These are phyloP conservation scores for Galagoides demidoff DNA, from an alignment of 2,797 vertebrate species.

Conservation along the genomic window DNA sequence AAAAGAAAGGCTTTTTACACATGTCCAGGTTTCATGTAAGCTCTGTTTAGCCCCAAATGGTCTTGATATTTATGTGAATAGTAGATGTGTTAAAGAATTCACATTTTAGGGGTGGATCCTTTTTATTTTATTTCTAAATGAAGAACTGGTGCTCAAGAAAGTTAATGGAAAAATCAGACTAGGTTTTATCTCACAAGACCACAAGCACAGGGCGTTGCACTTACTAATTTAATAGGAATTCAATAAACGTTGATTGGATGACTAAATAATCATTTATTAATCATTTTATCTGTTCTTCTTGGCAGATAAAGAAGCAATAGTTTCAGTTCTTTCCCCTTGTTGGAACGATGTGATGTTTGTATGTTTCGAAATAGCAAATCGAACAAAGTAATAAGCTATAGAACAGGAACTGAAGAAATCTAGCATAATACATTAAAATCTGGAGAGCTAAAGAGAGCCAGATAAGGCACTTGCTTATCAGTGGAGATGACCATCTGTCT, in stretches of 20 bases:
- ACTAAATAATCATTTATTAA: neutral
- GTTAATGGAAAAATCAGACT: neutral
- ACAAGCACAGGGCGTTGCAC: neutral
- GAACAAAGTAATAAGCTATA: neutral
- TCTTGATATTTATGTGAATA: neutral
- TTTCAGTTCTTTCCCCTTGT: neutral
- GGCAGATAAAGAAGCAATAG: neutral
- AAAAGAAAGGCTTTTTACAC: neutral
- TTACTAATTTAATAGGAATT: neutral
- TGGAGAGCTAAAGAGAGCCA: neutral
- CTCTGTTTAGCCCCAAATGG: neutral
- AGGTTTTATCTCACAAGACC: neutral
- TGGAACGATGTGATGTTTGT: neutral
- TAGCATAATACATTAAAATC: neutral
- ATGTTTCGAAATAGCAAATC: neutral
- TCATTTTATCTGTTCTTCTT: neutral
- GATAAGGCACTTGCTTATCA: neutral
- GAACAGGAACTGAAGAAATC: slow-evolving; percentile 1
- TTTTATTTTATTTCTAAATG: slow-evolving; percentile 42
- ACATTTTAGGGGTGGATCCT: neutral
- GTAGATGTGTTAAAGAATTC: neutral
- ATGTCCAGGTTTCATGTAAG: neutral
- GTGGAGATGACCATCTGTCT: neutral
- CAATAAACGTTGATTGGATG: neutral
- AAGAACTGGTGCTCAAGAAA: neutral